phyloP scores from a whole-genome alignment of 2,113 vertebrate species.

The cattle (Bos taurus) region DNA sequence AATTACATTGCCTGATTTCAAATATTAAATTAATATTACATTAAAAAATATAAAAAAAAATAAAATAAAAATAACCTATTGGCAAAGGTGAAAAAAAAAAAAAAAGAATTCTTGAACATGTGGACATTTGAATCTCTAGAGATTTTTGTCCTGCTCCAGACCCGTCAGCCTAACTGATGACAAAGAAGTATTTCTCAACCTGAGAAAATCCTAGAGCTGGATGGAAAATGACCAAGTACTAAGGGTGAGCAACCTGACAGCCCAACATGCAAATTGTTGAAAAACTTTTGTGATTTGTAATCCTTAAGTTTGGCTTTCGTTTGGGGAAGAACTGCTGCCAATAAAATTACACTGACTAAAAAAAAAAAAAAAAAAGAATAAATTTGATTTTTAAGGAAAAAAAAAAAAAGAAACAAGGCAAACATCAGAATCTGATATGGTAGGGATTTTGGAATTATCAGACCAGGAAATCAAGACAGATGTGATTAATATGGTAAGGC shows the following conservation, averaged over 20 bases:
- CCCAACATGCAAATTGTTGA: neutral
- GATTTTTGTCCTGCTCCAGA: neutral
- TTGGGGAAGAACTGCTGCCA: neutral
- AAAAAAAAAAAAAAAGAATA: neutral
- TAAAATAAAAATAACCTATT: too few relatives aligned
- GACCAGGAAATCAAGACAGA: neutral
- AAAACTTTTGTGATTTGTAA: neutral
- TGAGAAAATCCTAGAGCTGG: neutral
- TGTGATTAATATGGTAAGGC: neutral
- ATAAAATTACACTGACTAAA: neutral
- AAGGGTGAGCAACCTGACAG: neutral
- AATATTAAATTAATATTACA: too few relatives aligned
- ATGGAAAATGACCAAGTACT: neutral
- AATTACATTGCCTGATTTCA: too few relatives aligned
- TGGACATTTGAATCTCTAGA: neutral
- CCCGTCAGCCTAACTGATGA: neutral
- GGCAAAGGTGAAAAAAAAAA: too few relatives aligned
- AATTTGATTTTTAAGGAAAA: neutral
- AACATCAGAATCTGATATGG: neutral
- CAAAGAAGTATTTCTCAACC: slow-evolving; percentile 7
- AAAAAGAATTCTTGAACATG: neutral
- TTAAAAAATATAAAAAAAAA: too few relatives aligned
- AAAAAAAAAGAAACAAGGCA: neutral
- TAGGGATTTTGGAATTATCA: neutral
- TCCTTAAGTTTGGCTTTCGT: neutral